Evolutionary conservation across 2,888 invertebrate genomes (phyloP), one percentile per base, ranked within the genome.

Genomic region (Apantesis nais): DNA sequence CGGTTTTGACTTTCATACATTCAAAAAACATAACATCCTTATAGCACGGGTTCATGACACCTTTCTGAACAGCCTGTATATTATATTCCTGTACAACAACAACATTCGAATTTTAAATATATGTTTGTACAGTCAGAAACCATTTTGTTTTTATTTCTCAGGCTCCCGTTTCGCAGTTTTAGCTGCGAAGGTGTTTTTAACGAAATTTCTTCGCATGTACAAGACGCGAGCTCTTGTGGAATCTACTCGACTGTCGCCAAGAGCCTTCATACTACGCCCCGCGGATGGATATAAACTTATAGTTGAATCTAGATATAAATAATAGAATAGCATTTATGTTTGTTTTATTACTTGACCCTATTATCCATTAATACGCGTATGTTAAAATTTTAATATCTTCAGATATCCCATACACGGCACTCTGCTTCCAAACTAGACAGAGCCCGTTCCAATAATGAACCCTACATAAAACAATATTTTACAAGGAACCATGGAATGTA

Each of bases 111-210:
- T 44, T 44, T 44, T 19, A 44, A 44, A 16, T 44, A 16, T 14
- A 48, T 8, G 0, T 25, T 55, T 14, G 16, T 41, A 63, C 1
- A 62, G 25, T 19, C 29, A 29, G 1, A 3, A 63, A 16, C 25
- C 29, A 29, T 41, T n/a, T n/a, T 55, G 58, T 62, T 37, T 67
- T 29, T 55, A 19, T 9, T 22, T 3, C 19, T 12, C 83, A 92
- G 91, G 90, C n/a, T 92, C 89, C 39, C 85, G 91, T 9, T 93
- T 92, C 74, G 93, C 93, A 62, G 81, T 90, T 5, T 77, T 92
- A 72, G 90, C 92, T 66, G 88, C 88, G 0, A 93, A 93, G 73
- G 88, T 89, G 55, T 88, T 92, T 71, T 80, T 93, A 8, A 80
- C 84, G 0, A 82, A 85, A 69, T 86, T 93, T 74, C 76, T 93